A percentile compares a stretch with the other conserved stretches of the same genome.
phyloP scores from a whole-genome alignment of 2,113 vertebrate species.

The Maccullochella peelii region DNA sequence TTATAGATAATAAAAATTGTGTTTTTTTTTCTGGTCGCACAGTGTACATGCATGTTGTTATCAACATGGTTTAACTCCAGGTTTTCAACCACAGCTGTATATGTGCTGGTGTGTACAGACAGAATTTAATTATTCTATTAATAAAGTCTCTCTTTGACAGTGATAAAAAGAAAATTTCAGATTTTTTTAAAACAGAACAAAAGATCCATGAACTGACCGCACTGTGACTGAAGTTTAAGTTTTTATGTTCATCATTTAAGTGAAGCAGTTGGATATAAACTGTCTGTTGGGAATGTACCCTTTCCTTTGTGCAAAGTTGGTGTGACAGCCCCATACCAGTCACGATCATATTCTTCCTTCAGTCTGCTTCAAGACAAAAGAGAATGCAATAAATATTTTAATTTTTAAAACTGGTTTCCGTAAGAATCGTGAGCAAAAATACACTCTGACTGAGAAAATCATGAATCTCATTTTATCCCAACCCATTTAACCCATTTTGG shows the following conservation, averaged over 20 bases:
- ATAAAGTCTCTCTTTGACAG: background rate
- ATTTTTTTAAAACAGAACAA: background rate
- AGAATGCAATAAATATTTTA: slow-evolving; percentile 32
- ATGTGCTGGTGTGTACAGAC: background rate
- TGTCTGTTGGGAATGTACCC: background rate
- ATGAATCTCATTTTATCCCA: background rate
- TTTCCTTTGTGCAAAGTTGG: background rate
- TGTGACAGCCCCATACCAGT: background rate
- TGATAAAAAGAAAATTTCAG: background rate
- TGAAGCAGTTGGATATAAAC: slow-evolving; percentile 1
- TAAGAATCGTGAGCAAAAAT: background rate
- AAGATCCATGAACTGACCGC: background rate
- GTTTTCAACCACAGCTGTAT: background rate
- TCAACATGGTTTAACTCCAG: background rate
- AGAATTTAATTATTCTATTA: background rate
- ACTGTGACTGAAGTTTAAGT: background rate
- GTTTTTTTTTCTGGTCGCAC: background rate
- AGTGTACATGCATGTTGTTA: background rate
- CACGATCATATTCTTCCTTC: background rate
- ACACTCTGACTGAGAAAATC: background rate
- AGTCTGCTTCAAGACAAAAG: slow-evolving; percentile 25
- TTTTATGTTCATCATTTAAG: slow-evolving; percentile 7
- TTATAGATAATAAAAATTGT: too few relatives aligned
- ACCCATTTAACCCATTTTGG: background rate
- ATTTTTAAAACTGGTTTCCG: slow-evolving; percentile 3